Conservation (phyloP, 2,113 vertebrate species). For the Psittacus erithacus region DNA sequence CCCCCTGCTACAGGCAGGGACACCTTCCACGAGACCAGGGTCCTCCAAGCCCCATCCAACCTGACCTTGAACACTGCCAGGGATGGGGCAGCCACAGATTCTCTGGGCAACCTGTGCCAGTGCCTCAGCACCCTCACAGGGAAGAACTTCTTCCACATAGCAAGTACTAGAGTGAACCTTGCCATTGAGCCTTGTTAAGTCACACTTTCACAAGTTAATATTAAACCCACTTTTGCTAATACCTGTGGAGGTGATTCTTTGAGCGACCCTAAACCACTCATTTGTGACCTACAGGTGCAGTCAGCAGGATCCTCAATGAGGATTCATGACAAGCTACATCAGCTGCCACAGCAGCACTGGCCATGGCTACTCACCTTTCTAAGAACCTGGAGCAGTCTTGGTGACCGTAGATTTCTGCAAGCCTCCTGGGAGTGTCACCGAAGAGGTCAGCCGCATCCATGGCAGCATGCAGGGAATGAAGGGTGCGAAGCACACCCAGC, state of each 20-base stretch:
- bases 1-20: background rate
- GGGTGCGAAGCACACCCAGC: conserved; percentile 78
- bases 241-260: background rate
- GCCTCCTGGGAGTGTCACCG: conserved; percentile 84
- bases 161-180: background rate
- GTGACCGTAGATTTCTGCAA: conserved; percentile 89
- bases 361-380: conserved; percentile 74
- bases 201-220: background rate
- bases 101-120: background rate
- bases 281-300: background rate
- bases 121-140: background rate
- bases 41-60: background rate
- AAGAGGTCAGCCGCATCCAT: conserved; percentile 83
- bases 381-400: conserved; percentile 84
- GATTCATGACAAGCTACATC: background rate
- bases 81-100: background rate
- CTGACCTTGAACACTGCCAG: background rate
- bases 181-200: background rate
- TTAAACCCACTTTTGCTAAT: background rate
- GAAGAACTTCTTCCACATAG: background rate
- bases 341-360: background rate
- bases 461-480: conserved; percentile 82
- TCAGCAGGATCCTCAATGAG: background rate
- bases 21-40: background rate
- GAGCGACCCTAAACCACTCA: background rate